phyloP scores from a whole-genome alignment of 2,888 invertebrate genomes.

The Pyralis farinalis region DNA sequence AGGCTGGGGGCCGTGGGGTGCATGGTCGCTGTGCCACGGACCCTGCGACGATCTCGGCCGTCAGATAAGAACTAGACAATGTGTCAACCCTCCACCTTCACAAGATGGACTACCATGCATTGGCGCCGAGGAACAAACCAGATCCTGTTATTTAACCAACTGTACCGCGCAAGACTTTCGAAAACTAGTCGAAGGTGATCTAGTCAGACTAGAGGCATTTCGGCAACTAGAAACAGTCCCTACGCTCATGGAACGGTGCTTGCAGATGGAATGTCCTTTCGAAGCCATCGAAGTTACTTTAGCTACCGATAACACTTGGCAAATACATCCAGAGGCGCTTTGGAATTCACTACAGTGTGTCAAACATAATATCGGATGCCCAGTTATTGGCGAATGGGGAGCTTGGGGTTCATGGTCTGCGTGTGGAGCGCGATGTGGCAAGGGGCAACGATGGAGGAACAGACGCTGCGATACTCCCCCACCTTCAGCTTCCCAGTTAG shows the following conservation, averaged over 20 bases:
- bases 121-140: slow-evolving; percentile 56
- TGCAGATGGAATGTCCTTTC: slow-evolving; percentile 64
- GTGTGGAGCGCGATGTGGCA: slow-evolving; percentile 65
- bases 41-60: slow-evolving; percentile 68
- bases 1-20: slow-evolving; percentile 69
- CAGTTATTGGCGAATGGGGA: slow-evolving; percentile 65
- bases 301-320: slow-evolving; percentile 58
- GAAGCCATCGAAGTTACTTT: slow-evolving; percentile 61
- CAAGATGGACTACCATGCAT: slow-evolving; percentile 62
- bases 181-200: slow-evolving; percentile 49
- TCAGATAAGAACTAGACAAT: slow-evolving; percentile 53
- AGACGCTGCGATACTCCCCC: slow-evolving; percentile 62
- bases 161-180: slow-evolving; percentile 63
- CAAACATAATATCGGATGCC: slow-evolving; percentile 73
- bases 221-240: slow-evolving; percentile 60
- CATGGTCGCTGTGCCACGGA: slow-evolving; percentile 68
- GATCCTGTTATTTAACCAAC: slow-evolving; percentile 58
- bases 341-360: slow-evolving; percentile 78
- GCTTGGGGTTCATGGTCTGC: slow-evolving; percentile 61
- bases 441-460: slow-evolving; percentile 56
- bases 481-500: slow-evolving; percentile 47
- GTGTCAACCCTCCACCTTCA: slow-evolving; percentile 64
- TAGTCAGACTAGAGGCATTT: slow-evolving; percentile 49
- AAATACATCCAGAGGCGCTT: slow-evolving; percentile 51
- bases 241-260: slow-evolving; percentile 61